phyloP scores from a whole-genome alignment of 2,797 vertebrate genomes.

The Xerus rutilus region DNA sequence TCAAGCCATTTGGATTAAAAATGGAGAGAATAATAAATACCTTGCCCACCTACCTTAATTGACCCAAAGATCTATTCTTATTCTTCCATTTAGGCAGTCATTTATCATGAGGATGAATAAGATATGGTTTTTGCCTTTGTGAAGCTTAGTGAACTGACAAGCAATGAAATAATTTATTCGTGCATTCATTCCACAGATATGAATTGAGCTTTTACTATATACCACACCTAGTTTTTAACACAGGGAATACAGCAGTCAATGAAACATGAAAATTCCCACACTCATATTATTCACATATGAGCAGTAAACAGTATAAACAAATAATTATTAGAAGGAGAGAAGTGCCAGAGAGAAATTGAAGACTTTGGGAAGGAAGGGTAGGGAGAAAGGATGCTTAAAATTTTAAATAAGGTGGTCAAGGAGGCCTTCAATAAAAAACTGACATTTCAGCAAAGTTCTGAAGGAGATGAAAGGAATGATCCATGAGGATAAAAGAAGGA shows the following conservation, averaged over 20 bases:
- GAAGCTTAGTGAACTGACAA: not conserved
- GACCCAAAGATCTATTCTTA: not conserved
- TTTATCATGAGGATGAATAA: not conserved
- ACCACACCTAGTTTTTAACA: not conserved
- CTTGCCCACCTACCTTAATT: not conserved
- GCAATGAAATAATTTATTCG: not conserved
- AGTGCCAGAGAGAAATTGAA: not conserved
- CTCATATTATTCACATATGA: not conserved
- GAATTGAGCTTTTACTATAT: not conserved
- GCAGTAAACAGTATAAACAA: not conserved
- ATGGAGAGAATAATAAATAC: not conserved
- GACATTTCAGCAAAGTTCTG: not conserved
- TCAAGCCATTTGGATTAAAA: slow-evolving; percentile 20
- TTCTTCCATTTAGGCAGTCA: not conserved
- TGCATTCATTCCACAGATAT: not conserved
- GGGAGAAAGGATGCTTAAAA: not conserved
- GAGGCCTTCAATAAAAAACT: not conserved
- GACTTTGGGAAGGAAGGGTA: not conserved
- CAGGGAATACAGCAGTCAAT: not conserved
- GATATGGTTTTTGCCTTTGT: not conserved
- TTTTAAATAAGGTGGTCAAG: not conserved
- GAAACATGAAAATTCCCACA: not conserved
- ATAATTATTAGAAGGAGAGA: not conserved
- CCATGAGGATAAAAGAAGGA: not conserved
- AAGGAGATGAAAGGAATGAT: not conserved